A percentile compares a stretch with the other conserved stretches of the same genome.
Evolutionary conservation across 2,113 vertebrate species (phyloP).

Genomic region (Agapornis roseicollis): DNA sequence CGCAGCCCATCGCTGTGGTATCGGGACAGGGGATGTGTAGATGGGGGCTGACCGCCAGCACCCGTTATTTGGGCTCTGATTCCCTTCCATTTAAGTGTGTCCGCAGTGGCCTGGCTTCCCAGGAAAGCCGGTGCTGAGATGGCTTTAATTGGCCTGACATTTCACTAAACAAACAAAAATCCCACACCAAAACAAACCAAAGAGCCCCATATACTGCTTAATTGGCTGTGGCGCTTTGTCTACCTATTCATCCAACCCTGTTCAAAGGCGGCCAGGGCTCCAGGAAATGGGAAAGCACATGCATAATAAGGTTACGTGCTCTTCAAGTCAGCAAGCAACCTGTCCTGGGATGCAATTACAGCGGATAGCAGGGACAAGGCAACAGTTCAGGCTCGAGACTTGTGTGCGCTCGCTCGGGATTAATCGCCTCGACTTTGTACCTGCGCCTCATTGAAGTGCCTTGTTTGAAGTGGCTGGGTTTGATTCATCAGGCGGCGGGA

Average conservation of each 20-base stretch:
- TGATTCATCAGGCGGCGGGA: not conserved
- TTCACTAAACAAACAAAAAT: slow-evolving; percentile 74
- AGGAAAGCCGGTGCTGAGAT: slow-evolving; percentile 7
- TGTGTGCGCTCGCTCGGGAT: not conserved
- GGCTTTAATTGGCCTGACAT: slow-evolving; percentile 75
- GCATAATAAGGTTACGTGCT: slow-evolving; percentile 63
- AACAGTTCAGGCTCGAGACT: not conserved
- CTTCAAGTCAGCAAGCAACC: slow-evolving; percentile 2
- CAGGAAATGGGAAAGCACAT: not conserved
- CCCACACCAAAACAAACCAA: slow-evolving; percentile 67
- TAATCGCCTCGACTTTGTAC: slow-evolving; percentile 41
- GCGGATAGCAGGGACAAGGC: not conserved
- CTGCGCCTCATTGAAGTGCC: slow-evolving; percentile 32
- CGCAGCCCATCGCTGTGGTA: accelerated
- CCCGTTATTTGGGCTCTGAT: not conserved
- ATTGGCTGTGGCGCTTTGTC: slow-evolving; percentile 48
- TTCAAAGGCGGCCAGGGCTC: slow-evolving; percentile 36
- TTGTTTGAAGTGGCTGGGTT: slow-evolving; percentile 51
- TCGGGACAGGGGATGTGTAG: accelerated
- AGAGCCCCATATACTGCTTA: slow-evolving; percentile 57
- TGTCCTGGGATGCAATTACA: slow-evolving; percentile 47
- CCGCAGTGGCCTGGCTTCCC: not conserved
- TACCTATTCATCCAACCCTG: slow-evolving; percentile 36
- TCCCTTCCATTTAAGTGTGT: not conserved
- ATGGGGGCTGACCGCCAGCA: not conserved